Evolutionary conservation across 2,888 invertebrate genomes (phyloP), one percentile per base, ranked within the genome.

Genomic region (Aphidius colemani): DNA sequence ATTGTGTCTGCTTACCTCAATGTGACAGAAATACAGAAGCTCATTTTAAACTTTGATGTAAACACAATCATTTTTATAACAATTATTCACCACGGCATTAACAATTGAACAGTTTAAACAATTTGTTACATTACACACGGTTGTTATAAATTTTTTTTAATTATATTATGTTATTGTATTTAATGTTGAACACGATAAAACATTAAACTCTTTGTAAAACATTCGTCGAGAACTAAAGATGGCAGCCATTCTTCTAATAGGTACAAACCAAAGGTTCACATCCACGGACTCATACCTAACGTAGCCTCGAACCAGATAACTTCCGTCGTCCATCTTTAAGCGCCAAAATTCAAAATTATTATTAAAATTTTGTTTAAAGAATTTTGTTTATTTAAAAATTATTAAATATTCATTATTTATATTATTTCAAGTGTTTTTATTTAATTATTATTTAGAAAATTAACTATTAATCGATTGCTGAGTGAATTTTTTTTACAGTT

Each of bases 171-270:
- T 75, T 75, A 75, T 78, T 77, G 74, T 75, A 76, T 74, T 74
- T 73, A 76, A 75, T 72, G 70, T 73, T 74, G 77, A 76, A 75
- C 73, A 76, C 69, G 71, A 74, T 74, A 78, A 75, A 73, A 76
- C 75, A 68, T 39, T 77, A 74, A 74, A 75, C 75, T 83, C 84
- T 84, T 85, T 84, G 86, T 87, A 89, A 90, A 90, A 90, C 89
- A 90, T 89, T 88, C 88, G 89, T 88, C 87, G 88, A 89, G 78
- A 89, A 86, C 89, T 88, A 89, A 90, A 90, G 89, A 90, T 90
- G 90, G 90, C 90, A 90, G 90, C 90, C 90, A 90, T 90, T 89
- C 87, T 89, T 89, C 88, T 87, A 46, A 46, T 57, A 30, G 7
- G 87, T 89, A 87, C 88, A 90, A 90, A 90, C 90, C 90, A 90